phyloP scores from a whole-genome alignment of 1,140 invertebrate genomes.

The Tetramorium alpestre region DNA sequence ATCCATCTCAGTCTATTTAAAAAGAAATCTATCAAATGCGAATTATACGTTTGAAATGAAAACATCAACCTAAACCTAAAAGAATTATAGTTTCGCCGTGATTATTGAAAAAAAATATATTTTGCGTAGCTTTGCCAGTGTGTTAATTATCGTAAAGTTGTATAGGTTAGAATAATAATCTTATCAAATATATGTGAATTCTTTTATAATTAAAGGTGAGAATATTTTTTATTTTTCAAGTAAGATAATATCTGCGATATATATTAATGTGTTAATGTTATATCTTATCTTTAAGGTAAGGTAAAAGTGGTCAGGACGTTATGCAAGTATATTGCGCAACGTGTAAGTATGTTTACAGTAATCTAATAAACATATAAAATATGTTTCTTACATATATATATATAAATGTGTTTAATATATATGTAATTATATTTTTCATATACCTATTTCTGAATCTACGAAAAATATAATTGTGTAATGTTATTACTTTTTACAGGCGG shows the following conservation, averaged over 20 bases:
- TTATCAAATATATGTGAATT: not conserved
- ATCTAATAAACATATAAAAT: not conserved
- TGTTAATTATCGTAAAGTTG: not conserved
- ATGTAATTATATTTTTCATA: not conserved
- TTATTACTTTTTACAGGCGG: conserved; percentile 73
- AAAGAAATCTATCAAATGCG: not conserved
- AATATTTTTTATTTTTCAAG: not conserved
- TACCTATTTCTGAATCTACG: not conserved
- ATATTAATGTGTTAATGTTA: conserved; percentile 18
- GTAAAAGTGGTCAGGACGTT: conserved; percentile 88
- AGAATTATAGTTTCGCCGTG: not conserved
- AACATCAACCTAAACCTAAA: not conserved
- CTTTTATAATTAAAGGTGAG: not conserved
- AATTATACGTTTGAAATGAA: not conserved
- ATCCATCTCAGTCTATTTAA: not conserved
- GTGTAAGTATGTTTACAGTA: conserved; percentile 83
- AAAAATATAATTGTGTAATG: not conserved
- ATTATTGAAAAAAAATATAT: not conserved
- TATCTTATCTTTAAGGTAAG: conserved; percentile 84
- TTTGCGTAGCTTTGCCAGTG: not conserved
- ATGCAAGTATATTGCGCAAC: conserved; percentile 87
- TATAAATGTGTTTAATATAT: not conserved
- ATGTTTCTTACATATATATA: not conserved
- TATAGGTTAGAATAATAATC: conserved; percentile 13
- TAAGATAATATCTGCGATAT: not conserved